A percentile compares a stretch with the other conserved stretches of the same genome.
phyloP scores from a whole-genome alignment of 2,797 vertebrate species.

The Falco biarmicus region DNA sequence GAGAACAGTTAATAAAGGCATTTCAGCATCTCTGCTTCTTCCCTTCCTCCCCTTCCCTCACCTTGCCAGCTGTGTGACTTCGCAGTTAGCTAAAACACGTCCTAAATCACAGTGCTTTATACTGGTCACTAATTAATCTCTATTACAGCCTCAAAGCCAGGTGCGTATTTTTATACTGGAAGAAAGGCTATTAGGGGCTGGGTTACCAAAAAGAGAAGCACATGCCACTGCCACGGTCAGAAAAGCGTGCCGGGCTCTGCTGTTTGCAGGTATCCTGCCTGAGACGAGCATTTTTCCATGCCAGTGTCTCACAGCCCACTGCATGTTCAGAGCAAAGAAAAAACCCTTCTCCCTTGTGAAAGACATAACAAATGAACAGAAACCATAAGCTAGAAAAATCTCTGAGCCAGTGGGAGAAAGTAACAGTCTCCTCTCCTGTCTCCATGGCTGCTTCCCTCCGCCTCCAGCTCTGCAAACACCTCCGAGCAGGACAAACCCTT shows the following conservation, averaged over 20 bases:
- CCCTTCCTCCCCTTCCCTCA: not conserved
- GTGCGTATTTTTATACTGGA: fast-evolving
- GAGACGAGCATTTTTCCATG: not conserved
- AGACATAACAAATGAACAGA: not conserved
- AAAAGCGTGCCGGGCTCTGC: not conserved
- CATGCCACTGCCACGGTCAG: fast-evolving
- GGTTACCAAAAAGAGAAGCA: not conserved
- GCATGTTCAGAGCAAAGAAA: not conserved
- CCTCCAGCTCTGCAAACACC: fast-evolving
- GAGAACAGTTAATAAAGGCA: not conserved
- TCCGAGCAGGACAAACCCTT: not conserved
- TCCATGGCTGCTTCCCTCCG: not conserved
- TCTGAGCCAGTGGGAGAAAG: not conserved
- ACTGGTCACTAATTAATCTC: not conserved
- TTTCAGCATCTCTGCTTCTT: not conserved
- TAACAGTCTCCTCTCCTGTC: not conserved
- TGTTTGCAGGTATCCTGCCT: not conserved
- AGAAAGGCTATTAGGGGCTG: not conserved
- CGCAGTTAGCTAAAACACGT: not conserved
- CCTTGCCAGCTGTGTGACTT: not conserved
- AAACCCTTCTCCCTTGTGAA: not conserved
- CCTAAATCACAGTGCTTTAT: not conserved
- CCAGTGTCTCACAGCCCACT: not conserved
- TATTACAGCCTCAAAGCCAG: not conserved
- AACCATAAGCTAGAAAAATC: fast-evolving